Evolutionary conservation across 2,797 vertebrate genomes (phyloP), one percentile per base, ranked within the genome.

Genomic region (Poeciliopsis gracilis): DNA sequence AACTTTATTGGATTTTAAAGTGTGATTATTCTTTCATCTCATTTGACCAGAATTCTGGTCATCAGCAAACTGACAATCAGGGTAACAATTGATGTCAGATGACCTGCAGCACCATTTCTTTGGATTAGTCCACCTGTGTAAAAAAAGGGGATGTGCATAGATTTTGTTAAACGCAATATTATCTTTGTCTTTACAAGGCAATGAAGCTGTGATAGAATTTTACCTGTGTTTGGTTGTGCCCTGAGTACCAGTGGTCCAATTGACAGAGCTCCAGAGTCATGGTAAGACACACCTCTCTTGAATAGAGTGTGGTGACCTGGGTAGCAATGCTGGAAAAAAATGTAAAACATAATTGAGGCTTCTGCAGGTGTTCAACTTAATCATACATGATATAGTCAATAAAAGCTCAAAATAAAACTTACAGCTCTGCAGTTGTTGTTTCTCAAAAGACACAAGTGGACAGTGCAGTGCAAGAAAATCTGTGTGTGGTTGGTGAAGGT

Each of bases 381-480:
- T 10, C 1, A 41, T 2, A 41, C 9, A 41, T 10, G 9, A 10
- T 41, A 10, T 9, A 41, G 41, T 1, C 1, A 41, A 1, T 0
- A 28, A 23, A 23, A 38, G 33, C 8, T 3, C 12, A 30, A 20
- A 1, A 53, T 36, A 79, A 1, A 53, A 87, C 89, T 0, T 87
- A 91, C 93, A 83, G 85, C 38, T 11, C 83, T 75, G 77, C 94
- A 95, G 66, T 87, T 73, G 20, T 76, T 84, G 41, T 77, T 0
- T 0, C 30, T 71, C 66, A 82, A 18, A 55, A 91, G 87, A 84
- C 93, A 94, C 55, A 94, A 77, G 38, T 90, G 90, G 61, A 92
- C 47, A 3, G 79, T 77, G 33, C 94, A 95, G 77, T 95, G 92
- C 77, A 94, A 18, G 80, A 73, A 92, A 53, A 95, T 43, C 12